These are phyloP conservation scores for Zaprionus ornatus DNA, from an alignment of 1,140 invertebrate genomes.

Conservation along the genomic window DNA sequence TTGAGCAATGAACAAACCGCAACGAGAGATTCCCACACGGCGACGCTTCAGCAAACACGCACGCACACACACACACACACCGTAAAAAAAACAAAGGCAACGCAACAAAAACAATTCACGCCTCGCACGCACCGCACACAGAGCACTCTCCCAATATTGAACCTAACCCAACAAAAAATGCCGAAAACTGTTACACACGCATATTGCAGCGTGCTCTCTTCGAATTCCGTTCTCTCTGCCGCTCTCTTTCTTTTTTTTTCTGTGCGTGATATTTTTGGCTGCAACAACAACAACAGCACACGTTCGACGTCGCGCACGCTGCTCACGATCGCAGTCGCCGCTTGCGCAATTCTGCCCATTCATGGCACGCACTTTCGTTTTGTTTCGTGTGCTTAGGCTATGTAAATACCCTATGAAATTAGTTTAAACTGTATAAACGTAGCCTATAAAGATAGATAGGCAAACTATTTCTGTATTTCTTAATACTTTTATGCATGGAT, in stretches of 20 bases:
- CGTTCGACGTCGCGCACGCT: slow-evolving; percentile 28
- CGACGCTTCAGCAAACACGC: slow-evolving; percentile 42
- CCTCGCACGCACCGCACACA: slow-evolving; percentile 53
- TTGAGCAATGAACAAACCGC: slow-evolving; percentile 51
- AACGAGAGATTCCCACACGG: slow-evolving; percentile 59
- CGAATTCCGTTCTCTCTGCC: slow-evolving; percentile 2
- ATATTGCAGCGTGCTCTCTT: slow-evolving; percentile 30
- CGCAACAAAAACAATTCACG: slow-evolving; percentile 53
- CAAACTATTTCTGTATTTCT: not conserved
- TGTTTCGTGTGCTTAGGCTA: slow-evolving; percentile 22
- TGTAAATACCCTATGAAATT: slow-evolving; percentile 1
- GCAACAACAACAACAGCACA: slow-evolving; percentile 41
- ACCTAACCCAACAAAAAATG: slow-evolving; percentile 80
- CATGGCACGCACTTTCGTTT: slow-evolving; percentile 76
- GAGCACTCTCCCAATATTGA: slow-evolving; percentile 55
- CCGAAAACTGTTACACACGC: slow-evolving; percentile 56
- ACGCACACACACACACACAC: slow-evolving; percentile 28
- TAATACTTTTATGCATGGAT: no score
- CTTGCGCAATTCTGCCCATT: slow-evolving; percentile 76
- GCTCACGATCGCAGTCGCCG: slow-evolving; percentile 55
- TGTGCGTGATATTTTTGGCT: slow-evolving; percentile 64
- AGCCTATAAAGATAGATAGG: not conserved
- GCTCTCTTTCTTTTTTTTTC: slow-evolving; percentile 16
- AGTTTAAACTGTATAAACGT: not conserved
- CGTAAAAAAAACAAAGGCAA: slow-evolving; percentile 17